A percentile compares a stretch with the other conserved stretches of the same genome.
These are phyloP conservation scores for Rallus limicola DNA, from an alignment of 2,113 vertebrate species.

Conservation along the genomic window DNA sequence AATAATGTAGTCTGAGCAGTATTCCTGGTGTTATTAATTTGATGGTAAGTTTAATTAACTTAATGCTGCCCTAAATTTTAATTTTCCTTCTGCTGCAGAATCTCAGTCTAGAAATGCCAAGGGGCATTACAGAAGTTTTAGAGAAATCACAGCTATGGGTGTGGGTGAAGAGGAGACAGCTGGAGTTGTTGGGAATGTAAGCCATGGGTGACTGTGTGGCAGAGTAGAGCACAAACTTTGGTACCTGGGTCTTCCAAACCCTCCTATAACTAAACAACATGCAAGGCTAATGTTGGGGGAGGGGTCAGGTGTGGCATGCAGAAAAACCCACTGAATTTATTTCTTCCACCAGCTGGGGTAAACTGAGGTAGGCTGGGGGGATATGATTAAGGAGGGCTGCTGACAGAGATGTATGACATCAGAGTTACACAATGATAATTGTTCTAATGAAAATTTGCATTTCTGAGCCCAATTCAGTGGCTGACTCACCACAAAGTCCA, in stretches of 20 bases:
- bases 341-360: not conserved
- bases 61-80: slow-evolving; percentile 30
- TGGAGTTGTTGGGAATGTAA: not conserved
- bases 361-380: not conserved
- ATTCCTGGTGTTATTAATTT: slow-evolving; percentile 48
- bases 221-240: not conserved
- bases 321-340: not conserved
- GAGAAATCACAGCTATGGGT: not conserved
- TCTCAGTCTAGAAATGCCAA: not conserved
- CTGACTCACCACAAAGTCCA: not conserved
- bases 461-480: not conserved
- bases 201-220: fast-evolving
- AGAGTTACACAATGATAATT: not conserved
- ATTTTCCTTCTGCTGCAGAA: slow-evolving; percentile 9
- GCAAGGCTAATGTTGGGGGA: not conserved
- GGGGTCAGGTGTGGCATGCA: too few relatives aligned
- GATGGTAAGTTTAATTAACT: slow-evolving; percentile 49
- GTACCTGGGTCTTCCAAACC: not conserved
- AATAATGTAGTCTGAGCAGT: slow-evolving; percentile 37
- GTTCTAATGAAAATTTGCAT: not conserved
- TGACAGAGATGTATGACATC: fast-evolving
- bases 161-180: not conserved
- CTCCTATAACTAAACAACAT: not conserved
- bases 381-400: not conserved
- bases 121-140: not conserved